phyloP scores from a whole-genome alignment of 2,797 vertebrate species.

The Alauda arvensis region DNA sequence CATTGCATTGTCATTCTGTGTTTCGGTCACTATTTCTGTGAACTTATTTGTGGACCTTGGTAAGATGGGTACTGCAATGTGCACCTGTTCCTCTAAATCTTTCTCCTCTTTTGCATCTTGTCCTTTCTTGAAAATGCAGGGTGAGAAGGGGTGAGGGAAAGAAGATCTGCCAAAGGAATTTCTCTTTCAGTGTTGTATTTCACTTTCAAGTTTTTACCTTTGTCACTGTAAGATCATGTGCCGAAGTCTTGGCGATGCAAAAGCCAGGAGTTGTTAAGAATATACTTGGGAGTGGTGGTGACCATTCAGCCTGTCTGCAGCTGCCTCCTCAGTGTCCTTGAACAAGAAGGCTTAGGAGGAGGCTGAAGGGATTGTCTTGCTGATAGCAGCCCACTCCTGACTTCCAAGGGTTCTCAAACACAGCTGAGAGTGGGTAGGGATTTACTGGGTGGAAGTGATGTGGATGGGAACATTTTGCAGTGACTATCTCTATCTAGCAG shows the following conservation, averaged over 20 bases:
- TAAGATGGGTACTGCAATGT: neutral
- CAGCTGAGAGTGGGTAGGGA: constrained; percentile 22
- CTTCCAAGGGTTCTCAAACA: neutral
- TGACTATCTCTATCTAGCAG: neutral
- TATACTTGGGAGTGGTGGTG: neutral
- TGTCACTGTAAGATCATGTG: constrained; percentile 36
- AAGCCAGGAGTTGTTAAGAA: constrained; percentile 38
- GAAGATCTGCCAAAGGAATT: constrained; percentile 47
- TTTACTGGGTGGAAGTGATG: constrained; percentile 10
- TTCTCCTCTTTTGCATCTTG: constrained; percentile 48
- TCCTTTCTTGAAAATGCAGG: constrained; percentile 51
- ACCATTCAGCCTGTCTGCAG: constrained; percentile 7
- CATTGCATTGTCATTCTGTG: neutral
- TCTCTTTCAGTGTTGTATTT: constrained; percentile 52
- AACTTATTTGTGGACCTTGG: constrained; percentile 13
- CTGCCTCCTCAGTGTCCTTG: constrained; percentile 41
- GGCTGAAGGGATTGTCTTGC: constrained; percentile 20
- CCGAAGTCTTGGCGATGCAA: neutral
- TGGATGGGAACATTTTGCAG: fast-evolving
- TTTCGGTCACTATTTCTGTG: constrained; percentile 13
- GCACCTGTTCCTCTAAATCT: constrained; percentile 58
- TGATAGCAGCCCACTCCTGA: constrained; percentile 4
- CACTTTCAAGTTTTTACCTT: constrained; percentile 51
- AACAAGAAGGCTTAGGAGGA: neutral
- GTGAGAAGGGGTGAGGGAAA: constrained; percentile 55